phyloP scores from a whole-genome alignment of 2,113 vertebrate genomes.

The Nothocercus nigrocapillus region DNA sequence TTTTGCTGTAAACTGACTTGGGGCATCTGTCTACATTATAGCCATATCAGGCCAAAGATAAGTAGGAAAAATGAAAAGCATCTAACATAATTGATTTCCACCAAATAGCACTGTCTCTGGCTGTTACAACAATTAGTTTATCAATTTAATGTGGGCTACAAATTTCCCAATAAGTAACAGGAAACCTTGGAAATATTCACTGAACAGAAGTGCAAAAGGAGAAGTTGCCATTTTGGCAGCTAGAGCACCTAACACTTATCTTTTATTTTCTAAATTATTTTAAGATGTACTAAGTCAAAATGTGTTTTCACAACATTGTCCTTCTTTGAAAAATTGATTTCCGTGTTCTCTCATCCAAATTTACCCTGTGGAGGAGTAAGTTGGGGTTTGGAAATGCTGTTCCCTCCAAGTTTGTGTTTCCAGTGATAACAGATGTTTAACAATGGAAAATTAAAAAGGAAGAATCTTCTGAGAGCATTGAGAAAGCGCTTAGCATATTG shows the following conservation, averaged over 20 bases:
- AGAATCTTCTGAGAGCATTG: not conserved
- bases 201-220: not conserved
- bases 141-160: slow-evolving; percentile 36
- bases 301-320: not conserved
- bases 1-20: slow-evolving; percentile 18
- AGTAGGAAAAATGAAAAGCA: slow-evolving; percentile 57
- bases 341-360: not conserved
- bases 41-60: not conserved
- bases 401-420: not conserved
- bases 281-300: not conserved
- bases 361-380: not conserved
- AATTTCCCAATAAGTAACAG: not conserved
- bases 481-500: not conserved
- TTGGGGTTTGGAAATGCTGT: not conserved
- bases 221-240: not conserved
- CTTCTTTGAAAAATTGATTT: not conserved
- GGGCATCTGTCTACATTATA: slow-evolving; percentile 40
- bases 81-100: slow-evolving; percentile 37
- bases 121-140: slow-evolving; percentile 57
- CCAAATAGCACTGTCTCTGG: slow-evolving; percentile 23
- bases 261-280: not conserved
- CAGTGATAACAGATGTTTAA: not conserved
- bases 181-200: not conserved
- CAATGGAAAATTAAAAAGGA: not conserved
- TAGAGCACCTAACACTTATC: not conserved